These are phyloP conservation scores for Cryptophagus acutangulus DNA, from an alignment of 2,888 invertebrate species.

Conservation along the genomic window DNA sequence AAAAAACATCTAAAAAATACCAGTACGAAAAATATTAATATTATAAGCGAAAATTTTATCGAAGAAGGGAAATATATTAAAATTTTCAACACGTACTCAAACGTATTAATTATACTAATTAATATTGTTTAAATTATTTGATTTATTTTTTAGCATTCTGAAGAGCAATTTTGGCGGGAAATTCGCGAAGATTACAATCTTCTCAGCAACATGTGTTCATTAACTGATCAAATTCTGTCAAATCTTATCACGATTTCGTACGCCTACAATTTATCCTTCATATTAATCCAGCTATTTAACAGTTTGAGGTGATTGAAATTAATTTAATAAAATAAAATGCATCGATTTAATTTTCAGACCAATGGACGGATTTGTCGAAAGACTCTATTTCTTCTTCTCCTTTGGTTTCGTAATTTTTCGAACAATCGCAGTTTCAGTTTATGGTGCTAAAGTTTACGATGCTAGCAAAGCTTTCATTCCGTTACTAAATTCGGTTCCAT, in stretches of 20 bases:
- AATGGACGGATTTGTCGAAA: constrained; percentile 45
- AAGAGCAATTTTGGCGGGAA: constrained; percentile 34
- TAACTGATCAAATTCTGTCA: constrained; percentile 25
- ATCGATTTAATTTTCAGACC: too few relatives aligned
- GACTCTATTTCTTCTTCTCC: constrained; percentile 60
- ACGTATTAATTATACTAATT: neutral
- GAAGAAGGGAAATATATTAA: constrained; percentile 2
- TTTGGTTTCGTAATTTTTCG: constrained; percentile 58
- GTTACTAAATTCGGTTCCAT: constrained; percentile 59
- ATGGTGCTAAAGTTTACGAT: constrained; percentile 38
- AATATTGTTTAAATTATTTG: neutral
- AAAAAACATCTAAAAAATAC: constrained; percentile 7
- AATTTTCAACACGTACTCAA: neutral
- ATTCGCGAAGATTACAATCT: constrained; percentile 30
- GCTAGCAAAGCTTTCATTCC: constrained; percentile 41
- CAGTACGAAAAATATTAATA: neutral
- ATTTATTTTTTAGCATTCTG: constrained; percentile 49
- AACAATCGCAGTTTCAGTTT: constrained; percentile 49
- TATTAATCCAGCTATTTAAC: constrained; percentile 32
- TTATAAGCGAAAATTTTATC: neutral
- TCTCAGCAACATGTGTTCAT: constrained; percentile 21
- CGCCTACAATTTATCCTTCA: constrained; percentile 29
- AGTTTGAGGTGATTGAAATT: constrained; percentile 49
- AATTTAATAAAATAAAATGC: too few relatives aligned
- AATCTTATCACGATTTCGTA: constrained; percentile 29